These are phyloP conservation scores for Pluvialis apricaria DNA, from an alignment of 2,113 vertebrate species.

Conservation along the genomic window DNA sequence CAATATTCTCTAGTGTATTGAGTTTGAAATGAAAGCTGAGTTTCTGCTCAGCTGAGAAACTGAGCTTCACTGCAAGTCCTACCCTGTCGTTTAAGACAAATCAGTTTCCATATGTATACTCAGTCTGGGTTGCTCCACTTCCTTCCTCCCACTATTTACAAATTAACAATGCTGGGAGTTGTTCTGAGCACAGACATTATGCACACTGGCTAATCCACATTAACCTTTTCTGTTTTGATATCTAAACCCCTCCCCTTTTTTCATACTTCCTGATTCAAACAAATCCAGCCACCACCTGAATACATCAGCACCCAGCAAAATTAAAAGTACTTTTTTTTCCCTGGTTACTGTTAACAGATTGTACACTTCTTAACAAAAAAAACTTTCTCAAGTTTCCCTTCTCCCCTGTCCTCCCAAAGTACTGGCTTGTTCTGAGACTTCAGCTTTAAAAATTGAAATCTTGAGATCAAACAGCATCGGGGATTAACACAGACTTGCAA, in stretches of 20 bases:
- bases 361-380: neutral
- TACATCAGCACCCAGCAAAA: neutral
- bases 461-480: neutral
- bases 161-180: neutral
- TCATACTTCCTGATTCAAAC: neutral
- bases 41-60: neutral
- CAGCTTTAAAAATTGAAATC: neutral
- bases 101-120: neutral
- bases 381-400: neutral
- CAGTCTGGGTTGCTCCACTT: neutral
- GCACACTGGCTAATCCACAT: neutral
- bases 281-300: neutral
- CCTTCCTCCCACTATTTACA: neutral
- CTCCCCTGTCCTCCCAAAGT: neutral
- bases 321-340: neutral
- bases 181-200: neutral
- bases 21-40: neutral
- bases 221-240: neutral
- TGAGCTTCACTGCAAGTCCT: neutral
- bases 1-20: neutral
- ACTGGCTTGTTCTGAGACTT: neutral
- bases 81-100: neutral
- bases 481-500: neutral
- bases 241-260: neutral
- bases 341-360: neutral